A percentile compares a stretch with the other conserved stretches of the same genome.
Conservation (phyloP, 2,113 vertebrate species). For the Saguinus imperator region DNA sequence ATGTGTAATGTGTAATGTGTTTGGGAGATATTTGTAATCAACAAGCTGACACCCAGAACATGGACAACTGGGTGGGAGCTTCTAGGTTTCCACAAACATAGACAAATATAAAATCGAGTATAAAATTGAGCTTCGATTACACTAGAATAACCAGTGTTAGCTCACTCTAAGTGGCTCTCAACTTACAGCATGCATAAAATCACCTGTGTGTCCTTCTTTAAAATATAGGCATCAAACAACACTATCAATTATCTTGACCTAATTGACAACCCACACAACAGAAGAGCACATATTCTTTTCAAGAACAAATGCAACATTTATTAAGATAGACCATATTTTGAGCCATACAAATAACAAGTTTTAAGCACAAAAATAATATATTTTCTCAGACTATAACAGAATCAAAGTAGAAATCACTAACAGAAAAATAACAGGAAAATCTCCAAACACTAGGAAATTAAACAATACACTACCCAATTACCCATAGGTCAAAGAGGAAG, state of each 20-base stretch:
- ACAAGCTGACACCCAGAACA: neutral
- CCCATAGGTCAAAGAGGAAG: neutral
- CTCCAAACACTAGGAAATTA: neutral
- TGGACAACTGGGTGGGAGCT: accelerated
- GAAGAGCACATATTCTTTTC: neutral
- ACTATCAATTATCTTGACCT: neutral
- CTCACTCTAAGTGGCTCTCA: neutral
- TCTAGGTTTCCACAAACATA: neutral
- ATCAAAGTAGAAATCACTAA: neutral
- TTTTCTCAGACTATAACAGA: neutral
- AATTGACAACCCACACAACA: neutral
- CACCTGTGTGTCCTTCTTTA: neutral
- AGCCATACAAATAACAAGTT: neutral
- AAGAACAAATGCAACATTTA: neutral
- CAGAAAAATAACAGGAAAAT: neutral
- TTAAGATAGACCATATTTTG: neutral
- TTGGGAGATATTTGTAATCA: neutral
- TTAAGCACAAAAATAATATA: neutral
- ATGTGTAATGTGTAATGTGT: too few species aligned
- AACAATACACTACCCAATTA: neutral
- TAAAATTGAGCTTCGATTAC: neutral
- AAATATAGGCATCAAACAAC: neutral
- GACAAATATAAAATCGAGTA: neutral
- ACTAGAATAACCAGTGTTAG: neutral
- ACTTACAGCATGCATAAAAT: neutral